Evolutionary conservation across 2,797 vertebrate species (phyloP), one percentile per base, ranked within the genome.

Genomic region (Thaleichthys pacificus): DNA sequence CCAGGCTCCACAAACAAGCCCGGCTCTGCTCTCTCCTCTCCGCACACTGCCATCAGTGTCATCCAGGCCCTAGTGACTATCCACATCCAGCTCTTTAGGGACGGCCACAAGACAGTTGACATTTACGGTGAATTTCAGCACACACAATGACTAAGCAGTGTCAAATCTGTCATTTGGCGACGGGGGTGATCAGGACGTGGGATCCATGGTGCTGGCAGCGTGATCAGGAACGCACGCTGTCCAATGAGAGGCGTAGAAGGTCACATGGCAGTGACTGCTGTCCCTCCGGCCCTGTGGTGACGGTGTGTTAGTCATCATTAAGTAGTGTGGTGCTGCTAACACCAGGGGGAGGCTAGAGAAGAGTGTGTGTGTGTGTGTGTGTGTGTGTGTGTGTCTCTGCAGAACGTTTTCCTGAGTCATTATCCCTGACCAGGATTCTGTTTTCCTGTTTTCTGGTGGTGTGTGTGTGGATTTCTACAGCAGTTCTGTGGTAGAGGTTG

Each of bases 401-500:
- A 74, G 17, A 30, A 61, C 61, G 1, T 88, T 86, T 86, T 72
- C 82, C 82, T 77, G 80, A 85, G 79, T 87, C 86, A 88, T 86
- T 86, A 86, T 79, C 66, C 81, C 82, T 74, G 75, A 47, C 60
- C 70, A 67, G 73, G 76, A 74, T 76, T 47, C 9, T 3, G 1
- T 88, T 86, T 86, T 71, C 82, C 82, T 77, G 80, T 84, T 77
- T 87, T 85, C 65, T 49, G 57, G 74, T n/a, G 71, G 71, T 78
- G 24, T 47, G 42, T 81, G 70, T 73, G 73, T 64, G 70, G 11
- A 28, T 70, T 30, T 17, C 28, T 35, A 32, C 17, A 67, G 66
- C 17, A 67, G 66, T 66, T 67, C 74, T 70, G 61, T 68, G 51
- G 68, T 58, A 69, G 70, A 38, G 78, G 78, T 63, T 66, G 75